Conservation (phyloP, 92 coral and sea anemone genomes). For the Hydrozoanthus gracilis region DNA sequence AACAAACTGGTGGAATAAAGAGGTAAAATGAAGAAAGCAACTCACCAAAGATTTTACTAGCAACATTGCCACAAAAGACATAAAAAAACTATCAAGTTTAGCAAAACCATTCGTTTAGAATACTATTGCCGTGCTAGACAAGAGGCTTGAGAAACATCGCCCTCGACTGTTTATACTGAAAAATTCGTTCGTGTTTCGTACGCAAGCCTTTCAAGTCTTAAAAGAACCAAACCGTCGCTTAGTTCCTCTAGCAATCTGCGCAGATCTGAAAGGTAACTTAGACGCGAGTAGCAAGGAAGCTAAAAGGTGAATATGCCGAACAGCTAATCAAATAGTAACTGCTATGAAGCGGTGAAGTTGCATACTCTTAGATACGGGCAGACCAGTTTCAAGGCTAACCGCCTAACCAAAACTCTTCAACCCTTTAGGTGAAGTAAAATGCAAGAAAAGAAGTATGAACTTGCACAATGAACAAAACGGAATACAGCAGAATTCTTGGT, state of each 20-base stretch:
- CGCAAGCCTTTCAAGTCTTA: not conserved
- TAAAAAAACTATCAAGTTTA: not conserved
- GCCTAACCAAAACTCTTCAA: not conserved
- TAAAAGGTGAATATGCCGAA: not conserved
- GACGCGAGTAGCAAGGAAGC: not conserved
- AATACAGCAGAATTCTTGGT: too few relatives aligned
- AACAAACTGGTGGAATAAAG: constrained; percentile 6
- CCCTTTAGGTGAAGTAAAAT: too few relatives aligned
- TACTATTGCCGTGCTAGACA: not conserved
- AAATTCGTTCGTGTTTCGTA: not conserved
- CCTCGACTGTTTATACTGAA: not conserved
- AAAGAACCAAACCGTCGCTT: not conserved
- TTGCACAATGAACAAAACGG: too few relatives aligned
- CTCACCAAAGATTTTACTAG: not conserved
- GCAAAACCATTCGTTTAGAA: too few relatives aligned
- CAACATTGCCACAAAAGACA: not conserved
- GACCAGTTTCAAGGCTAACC: not conserved
- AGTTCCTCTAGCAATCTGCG: not conserved
- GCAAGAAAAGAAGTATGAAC: too few relatives aligned
- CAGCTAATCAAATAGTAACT: not conserved
- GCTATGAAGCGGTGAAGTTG: not conserved
- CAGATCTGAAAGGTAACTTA: not conserved
- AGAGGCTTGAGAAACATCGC: not conserved
- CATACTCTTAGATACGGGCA: not conserved
- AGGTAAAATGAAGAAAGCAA: not conserved